Evolutionary conservation across 2,797 vertebrate species (phyloP).

Genomic region (Notolabrus celidotus): DNA sequence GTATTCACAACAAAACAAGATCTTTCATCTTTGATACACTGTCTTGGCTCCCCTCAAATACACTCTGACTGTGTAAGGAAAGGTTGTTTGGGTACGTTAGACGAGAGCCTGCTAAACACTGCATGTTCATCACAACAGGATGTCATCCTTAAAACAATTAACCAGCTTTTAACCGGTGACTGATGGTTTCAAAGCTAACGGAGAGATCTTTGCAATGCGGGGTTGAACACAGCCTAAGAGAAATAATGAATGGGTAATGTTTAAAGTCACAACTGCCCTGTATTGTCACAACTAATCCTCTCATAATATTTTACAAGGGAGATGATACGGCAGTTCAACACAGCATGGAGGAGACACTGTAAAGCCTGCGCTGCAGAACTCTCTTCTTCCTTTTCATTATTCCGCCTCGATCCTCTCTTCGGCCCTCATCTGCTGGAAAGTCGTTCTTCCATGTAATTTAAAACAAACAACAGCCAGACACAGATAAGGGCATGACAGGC

Average conservation of each 20-base stretch:
- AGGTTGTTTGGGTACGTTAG: slow-evolving; percentile 28
- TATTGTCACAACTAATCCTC: slow-evolving; percentile 64
- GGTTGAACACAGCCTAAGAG: slow-evolving; percentile 32
- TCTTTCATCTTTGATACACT: slow-evolving; percentile 67
- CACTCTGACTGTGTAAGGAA: slow-evolving; percentile 37
- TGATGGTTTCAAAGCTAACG: slow-evolving; percentile 40
- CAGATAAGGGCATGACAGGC: slow-evolving; percentile 76
- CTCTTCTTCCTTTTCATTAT: slow-evolving; percentile 71
- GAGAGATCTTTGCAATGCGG: slow-evolving; percentile 36
- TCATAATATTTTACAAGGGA: slow-evolving; percentile 69
- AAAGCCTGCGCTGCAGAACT: slow-evolving; percentile 43
- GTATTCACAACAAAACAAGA: slow-evolving; percentile 59
- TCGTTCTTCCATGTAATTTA: slow-evolving; percentile 77
- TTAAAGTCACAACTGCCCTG: slow-evolving; percentile 49
- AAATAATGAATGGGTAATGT: slow-evolving; percentile 57
- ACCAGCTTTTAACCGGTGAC: slow-evolving; percentile 46
- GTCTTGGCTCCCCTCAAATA: slow-evolving; percentile 53
- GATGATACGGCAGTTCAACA: slow-evolving; percentile 55
- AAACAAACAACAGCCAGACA: slow-evolving; percentile 79
- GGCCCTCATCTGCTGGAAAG: slow-evolving; percentile 55
- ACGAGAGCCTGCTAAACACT: slow-evolving; percentile 8
- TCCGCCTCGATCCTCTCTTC: slow-evolving; percentile 65
- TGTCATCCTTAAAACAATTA: slow-evolving; percentile 32
- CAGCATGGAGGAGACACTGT: slow-evolving; percentile 49
- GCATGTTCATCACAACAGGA: slow-evolving; percentile 19